These are phyloP conservation scores for Cenopis cana DNA, from an alignment of 2,888 invertebrate genomes.

Conservation along the genomic window DNA sequence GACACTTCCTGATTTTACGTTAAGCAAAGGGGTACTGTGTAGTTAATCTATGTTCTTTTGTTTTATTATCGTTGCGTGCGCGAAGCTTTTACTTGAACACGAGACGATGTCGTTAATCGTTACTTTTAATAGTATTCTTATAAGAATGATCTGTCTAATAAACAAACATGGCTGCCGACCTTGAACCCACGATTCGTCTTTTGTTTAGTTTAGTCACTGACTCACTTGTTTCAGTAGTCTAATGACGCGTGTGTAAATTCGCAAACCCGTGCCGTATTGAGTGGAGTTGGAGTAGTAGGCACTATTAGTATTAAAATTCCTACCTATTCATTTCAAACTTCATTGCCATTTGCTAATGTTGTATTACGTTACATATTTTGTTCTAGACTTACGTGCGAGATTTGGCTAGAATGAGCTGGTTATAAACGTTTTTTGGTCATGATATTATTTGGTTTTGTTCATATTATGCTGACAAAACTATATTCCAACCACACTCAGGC, in stretches of 20 bases:
- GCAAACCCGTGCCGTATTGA: conserved; percentile 3
- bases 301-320: not conserved
- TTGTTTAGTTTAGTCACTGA: conserved; percentile 44
- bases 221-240: conserved; percentile 35
- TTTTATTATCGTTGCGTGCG: too few relatives aligned
- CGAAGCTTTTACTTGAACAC: too few relatives aligned
- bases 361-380: not conserved
- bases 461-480: too few relatives aligned
- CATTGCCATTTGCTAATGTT: not conserved
- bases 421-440: not conserved
- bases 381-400: conserved; percentile 9
- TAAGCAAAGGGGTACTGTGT: too few relatives aligned
- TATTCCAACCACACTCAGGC: too few relatives aligned
- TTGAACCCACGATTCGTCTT: conserved; percentile 55
- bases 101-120: too few relatives aligned
- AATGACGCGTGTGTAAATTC: conserved; percentile 29
- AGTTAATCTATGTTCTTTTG: too few relatives aligned
- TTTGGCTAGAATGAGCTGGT: not conserved
- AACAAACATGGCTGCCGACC: conserved; percentile 45
- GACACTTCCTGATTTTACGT: too few relatives aligned
- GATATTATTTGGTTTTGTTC: not conserved
- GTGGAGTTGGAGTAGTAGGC: not conserved
- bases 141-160: too few relatives aligned
- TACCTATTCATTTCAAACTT: not conserved
- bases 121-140: too few relatives aligned